These are phyloP conservation scores for Tyto alba DNA, from an alignment of 2,113 vertebrate species.

Conservation along the genomic window DNA sequence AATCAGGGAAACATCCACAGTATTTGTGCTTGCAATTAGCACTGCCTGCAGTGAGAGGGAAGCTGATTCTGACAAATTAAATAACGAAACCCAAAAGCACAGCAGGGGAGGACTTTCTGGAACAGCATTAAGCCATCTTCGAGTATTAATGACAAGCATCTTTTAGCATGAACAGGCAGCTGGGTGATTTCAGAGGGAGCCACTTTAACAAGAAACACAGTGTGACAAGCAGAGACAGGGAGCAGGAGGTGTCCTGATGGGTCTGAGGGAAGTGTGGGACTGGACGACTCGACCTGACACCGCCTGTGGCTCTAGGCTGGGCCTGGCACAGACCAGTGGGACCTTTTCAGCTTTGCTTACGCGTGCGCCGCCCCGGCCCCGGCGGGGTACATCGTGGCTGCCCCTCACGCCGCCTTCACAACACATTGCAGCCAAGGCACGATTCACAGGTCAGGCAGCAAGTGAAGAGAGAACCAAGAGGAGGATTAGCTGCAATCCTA, in stretches of 20 bases:
- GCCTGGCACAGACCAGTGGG: background rate
- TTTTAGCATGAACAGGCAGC: background rate
- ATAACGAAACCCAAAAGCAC: background rate
- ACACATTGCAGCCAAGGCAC: accelerated
- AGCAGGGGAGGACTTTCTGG: background rate
- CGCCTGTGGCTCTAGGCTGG: background rate
- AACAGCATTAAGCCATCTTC: background rate
- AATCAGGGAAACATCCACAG: background rate
- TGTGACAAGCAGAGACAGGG: background rate
- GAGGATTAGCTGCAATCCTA: background rate
- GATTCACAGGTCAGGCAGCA: background rate
- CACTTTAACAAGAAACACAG: background rate
- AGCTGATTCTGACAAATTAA: background rate
- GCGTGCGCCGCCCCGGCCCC: no score
- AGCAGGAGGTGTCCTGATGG: background rate
- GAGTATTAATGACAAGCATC: background rate
- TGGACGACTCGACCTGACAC: accelerated
- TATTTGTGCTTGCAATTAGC: background rate
- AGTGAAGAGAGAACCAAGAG: no score
- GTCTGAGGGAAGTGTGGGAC: background rate
- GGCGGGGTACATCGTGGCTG: background rate
- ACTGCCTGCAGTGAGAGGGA: background rate
- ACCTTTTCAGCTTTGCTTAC: background rate
- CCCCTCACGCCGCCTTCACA: accelerated
- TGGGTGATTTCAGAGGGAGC: background rate